A percentile compares a stretch with the other conserved stretches of the same genome.
These are phyloP conservation scores for Lottia scabra DNA, from an alignment of 2,888 invertebrate species.

Conservation along the genomic window DNA sequence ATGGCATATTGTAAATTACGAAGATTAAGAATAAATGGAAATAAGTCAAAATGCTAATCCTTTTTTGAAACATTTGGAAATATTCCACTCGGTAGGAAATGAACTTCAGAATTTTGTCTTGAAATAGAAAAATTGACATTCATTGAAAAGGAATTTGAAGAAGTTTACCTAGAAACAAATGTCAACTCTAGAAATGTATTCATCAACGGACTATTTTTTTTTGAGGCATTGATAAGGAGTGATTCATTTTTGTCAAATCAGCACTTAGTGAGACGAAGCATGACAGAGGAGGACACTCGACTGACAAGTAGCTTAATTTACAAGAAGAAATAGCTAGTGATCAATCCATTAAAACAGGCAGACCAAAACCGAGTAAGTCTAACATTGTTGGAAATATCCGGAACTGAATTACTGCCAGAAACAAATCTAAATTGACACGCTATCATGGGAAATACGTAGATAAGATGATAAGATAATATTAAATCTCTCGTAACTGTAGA, in stretches of 20 bases:
- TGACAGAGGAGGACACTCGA: not conserved
- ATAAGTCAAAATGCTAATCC: too few species aligned
- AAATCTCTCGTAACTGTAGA: conserved; percentile 4
- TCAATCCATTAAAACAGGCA: conserved; percentile 3
- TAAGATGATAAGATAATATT: not conserved
- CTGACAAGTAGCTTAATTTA: conserved; percentile 7
- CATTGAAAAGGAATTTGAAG: too few species aligned
- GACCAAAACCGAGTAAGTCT: conserved; percentile 4
- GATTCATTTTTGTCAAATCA: conserved; percentile 4
- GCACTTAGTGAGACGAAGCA: conserved; percentile 6
- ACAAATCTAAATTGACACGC: conserved; percentile 7
- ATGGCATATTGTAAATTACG: too few species aligned
- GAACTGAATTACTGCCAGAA: conserved; percentile 4
- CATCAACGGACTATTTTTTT: not conserved
- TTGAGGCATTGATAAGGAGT: not conserved
- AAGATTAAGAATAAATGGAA: too few species aligned
- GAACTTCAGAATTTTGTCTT: too few species aligned
- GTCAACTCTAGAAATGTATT: too few species aligned
- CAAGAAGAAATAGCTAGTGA: not conserved
- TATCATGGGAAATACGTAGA: not conserved
- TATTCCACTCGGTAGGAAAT: too few species aligned
- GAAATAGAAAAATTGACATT: too few species aligned
- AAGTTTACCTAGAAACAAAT: too few species aligned
- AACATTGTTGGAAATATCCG: conserved; percentile 6
- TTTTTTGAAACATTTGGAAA: too few species aligned